Percentiles rank a stretch among this genome's conserved stretches.
Conservation (phyloP, 2,113 vertebrate species). For the Diphyllodes magnificus region DNA sequence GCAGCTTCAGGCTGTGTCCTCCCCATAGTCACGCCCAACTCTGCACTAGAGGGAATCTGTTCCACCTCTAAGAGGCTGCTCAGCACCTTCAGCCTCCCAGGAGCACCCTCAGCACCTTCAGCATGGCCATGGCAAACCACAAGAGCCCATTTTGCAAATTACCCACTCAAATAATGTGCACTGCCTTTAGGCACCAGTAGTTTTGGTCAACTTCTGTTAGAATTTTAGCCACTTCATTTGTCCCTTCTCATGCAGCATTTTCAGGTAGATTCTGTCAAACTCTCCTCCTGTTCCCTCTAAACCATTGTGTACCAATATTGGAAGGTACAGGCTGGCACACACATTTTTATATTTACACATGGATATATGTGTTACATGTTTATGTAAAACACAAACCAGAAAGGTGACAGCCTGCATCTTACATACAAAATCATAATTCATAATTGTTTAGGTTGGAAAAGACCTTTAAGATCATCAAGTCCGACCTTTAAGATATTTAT, state of each 20-base stretch:
- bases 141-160: not conserved
- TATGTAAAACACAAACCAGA: not conserved
- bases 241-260: not conserved
- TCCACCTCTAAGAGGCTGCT: not conserved
- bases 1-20: not conserved
- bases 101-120: not conserved
- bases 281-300: not conserved
- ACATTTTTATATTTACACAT: rapidly evolving
- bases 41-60: not conserved
- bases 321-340: not conserved
- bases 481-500: not conserved
- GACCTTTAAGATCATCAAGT: not conserved
- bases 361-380: rapidly evolving
- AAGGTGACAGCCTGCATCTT: not conserved
- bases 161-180: not conserved
- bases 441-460: too few relatives aligned
- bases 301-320: not conserved
- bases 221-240: not conserved
- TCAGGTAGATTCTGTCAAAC: not conserved
- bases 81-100: not conserved
- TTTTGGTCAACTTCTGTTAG: not conserved
- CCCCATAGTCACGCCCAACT: rapidly evolving
- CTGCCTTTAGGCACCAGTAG: not conserved
- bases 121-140: rapidly evolving
- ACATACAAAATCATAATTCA: rapidly evolving